phyloP scores from a whole-genome alignment of 2,113 vertebrate genomes.

The western clawed frog (Xenopus tropicalis) region UCB_Xtro_10.0 CM004444.2:25089001-25089500 shows the following conservation, averaged over 20 bases:
- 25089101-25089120: conserved; percentile 1
- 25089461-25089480: too few species aligned
- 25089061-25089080: conserved; percentile 13
- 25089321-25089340: conserved; percentile 27
- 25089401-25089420: too few species aligned
- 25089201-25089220: conserved; percentile 14
- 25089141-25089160: conserved; percentile 26
- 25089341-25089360: background rate
- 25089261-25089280: conserved; percentile 9
- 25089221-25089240: conserved; percentile 5
- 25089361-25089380: too few species aligned
- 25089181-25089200: conserved; percentile 28
- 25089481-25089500: too few species aligned
- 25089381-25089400: too few species aligned
- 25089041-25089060: too few species aligned
- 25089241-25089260: conserved; percentile 13
- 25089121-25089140: conserved; percentile 25
- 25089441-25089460: too few species aligned
- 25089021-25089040: conserved; percentile 5
- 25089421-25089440: too few species aligned
- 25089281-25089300: conserved; percentile 30
- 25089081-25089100: conserved; percentile 12
- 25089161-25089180: too few species aligned
- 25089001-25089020: background rate
- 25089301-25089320: conserved; percentile 21